Conservation (phyloP, 2,113 vertebrate species). For the Piaya cayana region DNA sequence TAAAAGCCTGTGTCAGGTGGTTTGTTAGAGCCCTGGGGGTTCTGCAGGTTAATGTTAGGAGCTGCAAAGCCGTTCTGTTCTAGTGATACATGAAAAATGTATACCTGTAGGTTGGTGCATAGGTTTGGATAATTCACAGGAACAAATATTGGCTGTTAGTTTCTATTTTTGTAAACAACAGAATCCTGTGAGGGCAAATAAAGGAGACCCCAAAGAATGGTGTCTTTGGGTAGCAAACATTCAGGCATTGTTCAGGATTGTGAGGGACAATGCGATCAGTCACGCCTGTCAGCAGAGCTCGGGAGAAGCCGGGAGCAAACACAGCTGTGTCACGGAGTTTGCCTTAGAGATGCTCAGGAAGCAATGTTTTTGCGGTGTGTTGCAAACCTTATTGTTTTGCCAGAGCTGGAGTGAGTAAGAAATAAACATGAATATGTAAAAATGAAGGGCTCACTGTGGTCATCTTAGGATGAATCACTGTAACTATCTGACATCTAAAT, state of each 20-base stretch:
- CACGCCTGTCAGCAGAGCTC: slow-evolving; percentile 16
- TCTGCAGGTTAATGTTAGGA: rapidly evolving
- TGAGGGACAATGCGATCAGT: slow-evolving; percentile 18
- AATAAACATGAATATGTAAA: neutral
- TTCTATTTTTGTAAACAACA: slow-evolving; percentile 26
- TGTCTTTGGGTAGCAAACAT: slow-evolving; percentile 59
- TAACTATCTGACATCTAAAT: neutral
- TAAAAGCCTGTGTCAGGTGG: neutral
- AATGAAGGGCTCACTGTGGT: neutral
- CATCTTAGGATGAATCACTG: neutral
- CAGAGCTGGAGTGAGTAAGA: neutral
- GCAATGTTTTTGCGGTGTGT: neutral
- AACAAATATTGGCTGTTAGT: neutral
- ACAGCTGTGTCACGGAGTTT: neutral
- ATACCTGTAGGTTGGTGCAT: neutral
- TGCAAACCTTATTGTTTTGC: neutral
- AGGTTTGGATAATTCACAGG: neutral
- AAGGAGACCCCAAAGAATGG: slow-evolving; percentile 46
- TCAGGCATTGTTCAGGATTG: slow-evolving; percentile 66
- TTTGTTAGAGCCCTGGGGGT: neutral
- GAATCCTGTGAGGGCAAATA: slow-evolving; percentile 41
- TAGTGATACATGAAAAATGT: neutral
- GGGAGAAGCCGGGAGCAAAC: neutral
- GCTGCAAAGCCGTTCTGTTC: neutral
- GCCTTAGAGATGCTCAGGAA: neutral